phyloP scores from a whole-genome alignment of 2,797 vertebrate species.

The Acropternis orthonyx region DNA sequence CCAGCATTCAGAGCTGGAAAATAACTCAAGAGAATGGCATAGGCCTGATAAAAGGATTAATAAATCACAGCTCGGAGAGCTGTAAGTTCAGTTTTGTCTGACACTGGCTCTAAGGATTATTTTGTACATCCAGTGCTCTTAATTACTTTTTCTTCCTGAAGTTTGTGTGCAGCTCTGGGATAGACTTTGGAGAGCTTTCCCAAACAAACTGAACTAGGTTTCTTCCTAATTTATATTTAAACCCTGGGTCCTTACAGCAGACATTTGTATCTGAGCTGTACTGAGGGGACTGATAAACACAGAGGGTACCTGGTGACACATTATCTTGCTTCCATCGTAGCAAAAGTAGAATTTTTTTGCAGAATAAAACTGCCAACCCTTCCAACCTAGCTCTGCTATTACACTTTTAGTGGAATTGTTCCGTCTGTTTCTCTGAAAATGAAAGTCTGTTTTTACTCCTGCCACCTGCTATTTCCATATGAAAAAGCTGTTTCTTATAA shows the following conservation, averaged over 20 bases:
- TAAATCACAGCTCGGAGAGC: not conserved
- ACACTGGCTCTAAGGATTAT: constrained; percentile 10
- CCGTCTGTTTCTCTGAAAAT: constrained; percentile 48
- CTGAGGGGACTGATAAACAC: not conserved
- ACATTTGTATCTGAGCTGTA: not conserved
- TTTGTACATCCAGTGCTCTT: not conserved
- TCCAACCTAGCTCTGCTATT: constrained; percentile 14
- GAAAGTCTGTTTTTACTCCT: constrained; percentile 43
- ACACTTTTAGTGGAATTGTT: constrained; percentile 44
- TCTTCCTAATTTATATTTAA: not conserved
- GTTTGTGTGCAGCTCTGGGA: not conserved
- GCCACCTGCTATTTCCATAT: constrained; percentile 59
- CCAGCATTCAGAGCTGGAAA: not conserved
- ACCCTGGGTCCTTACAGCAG: not conserved
- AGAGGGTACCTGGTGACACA: not conserved
- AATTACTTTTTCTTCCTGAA: constrained; percentile 18
- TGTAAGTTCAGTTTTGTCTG: not conserved
- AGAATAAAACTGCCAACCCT: not conserved
- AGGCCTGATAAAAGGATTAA: constrained; percentile 52
- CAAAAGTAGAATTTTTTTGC: not conserved
- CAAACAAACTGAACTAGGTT: not conserved
- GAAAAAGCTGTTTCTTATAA: constrained; percentile 34
- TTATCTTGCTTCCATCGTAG: not conserved
- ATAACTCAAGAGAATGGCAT: not conserved
- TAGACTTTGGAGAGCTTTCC: not conserved